Base-by-base conservation (phyloP, 2,113 vertebrate genomes). In the Oophaga pumilio region DNA sequence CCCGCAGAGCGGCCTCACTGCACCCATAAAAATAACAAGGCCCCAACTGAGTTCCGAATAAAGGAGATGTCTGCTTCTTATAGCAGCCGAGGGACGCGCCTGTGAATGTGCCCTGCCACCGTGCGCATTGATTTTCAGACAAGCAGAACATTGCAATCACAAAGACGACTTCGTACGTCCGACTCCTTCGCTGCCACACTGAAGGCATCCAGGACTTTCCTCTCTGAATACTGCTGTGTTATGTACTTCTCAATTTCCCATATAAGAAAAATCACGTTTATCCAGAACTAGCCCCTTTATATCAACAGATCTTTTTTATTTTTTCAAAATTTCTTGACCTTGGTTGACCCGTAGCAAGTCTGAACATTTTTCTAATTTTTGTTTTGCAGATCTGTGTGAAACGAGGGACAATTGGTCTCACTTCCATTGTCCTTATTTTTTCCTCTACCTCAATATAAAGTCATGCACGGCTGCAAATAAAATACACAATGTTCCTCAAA, bases 21-120 rank as follows among this genome's bases (percentile, higher is more conserved):
- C 89, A 92, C 91, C 91, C 93, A 93, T 94, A 92, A 94, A 95
- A 94, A 94, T 94, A 95, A 94, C 93, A 93, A 94, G 94, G 91
- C 94, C 93, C 93, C 94, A 89, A 91, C 92, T 94, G 94, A 94
- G 91, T 86, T 89, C 90, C 91, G 91, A 92, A 92, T 91, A 93
- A 93, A 92, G 92, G 92, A 93, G 92, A 94, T 93, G 93, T 93
- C 62, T 79, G 62, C 62, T 28, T 77, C 85, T 86, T 85, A 86
- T 86, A 64, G 73, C 74, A 86, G 84, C 56, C 84, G 15, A 79
- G 85, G 62, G 76, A 86, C 60, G 60, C 56, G 85, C 28, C 85
- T 86, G 76, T 68, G 60, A 86, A 66, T 86, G 85, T 86, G 62
- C 85, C 62, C 76, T 86, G 60, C 82, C 85, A 69, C 85, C 43